Evolutionary conservation across 2,888 invertebrate genomes (phyloP), one percentile per base, ranked within the genome.

Genomic region (Lamellibrachia satsuma): DNA sequence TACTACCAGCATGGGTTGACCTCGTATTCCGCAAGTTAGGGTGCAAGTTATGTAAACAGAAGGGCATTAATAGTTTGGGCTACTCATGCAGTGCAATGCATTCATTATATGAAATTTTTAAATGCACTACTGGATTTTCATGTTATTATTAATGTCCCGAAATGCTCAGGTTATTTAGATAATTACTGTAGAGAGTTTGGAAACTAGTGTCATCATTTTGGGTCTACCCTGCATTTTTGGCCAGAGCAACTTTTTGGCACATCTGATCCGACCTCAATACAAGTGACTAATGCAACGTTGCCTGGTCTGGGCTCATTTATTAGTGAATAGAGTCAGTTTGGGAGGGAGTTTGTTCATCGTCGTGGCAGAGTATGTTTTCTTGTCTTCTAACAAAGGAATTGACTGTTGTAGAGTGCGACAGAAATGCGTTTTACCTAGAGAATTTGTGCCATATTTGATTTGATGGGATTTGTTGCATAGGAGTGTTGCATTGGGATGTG

Each of bases 371-470:
- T 75, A 75, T 75, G 75, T 11, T 57, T 39, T 57, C 11, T 57
- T 8, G 57, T 75, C 11, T 75, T 15, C 75, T 11, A 75, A n/a
- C 15, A 11, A 75, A 75, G 15, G 75, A 22, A 75, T 22, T 75
- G 75, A n/a, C 75, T 75, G 75, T 75, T 11, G 75, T 11, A 57
- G 15, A 75, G 75, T 75, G 75, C 75, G 75, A 75, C 75, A 75
- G 75, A 75, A 75, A 75, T 75, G 75, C 75, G 75, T 75, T 75
- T 75, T 75, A 75, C 75, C 6, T 75, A 75, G 75, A 75, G 11
- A 75, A 75, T 75, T 75, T 75, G 75, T 75, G 75, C 75, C 75
- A 75, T 75, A 75, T 75, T 75, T 75, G 75, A 75, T 75, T 75
- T 75, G 75, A 75, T 22, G 22, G 75, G 75, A n/a, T 75, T 75